Evolutionary conservation across 2,113 vertebrate genomes (phyloP), one percentile per base, ranked within the genome.

Genomic region (Turdus rufiventris): DNA sequence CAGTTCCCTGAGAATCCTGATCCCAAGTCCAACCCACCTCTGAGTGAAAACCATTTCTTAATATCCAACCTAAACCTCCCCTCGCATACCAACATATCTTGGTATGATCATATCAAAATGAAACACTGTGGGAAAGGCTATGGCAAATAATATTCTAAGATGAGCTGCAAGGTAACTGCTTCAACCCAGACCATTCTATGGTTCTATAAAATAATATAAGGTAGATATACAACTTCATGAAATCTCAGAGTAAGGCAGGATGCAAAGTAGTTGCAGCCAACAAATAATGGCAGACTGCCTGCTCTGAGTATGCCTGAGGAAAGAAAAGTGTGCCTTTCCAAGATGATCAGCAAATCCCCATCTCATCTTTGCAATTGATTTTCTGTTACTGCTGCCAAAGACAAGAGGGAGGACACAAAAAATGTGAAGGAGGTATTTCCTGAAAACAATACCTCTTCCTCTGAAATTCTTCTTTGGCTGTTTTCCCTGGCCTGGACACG

Each of bases 351-450:
- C 61, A 94, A 95, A 92, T 81, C 68, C 45, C 24, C 34, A 74
- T 21, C 54, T 89, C 81, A 47, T 62, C 87, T 86, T 34, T 87
- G 73, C 43, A 84, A 47, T 2, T 36, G 34, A 6, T 9, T 74
- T 94, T 82, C 38, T 70, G 72, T 65, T 75, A 29, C 53, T 86
- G 18, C 56, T 91, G 72, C 72, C 94, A 94, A 92, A 77, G n/a
- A 45, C 28, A 50, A 54, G 63, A 76, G 28, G 40, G 33, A 94
- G 18, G 19, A 71, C 47, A 89, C 47, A 58, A 86, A 77, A 61
- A 47, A 83, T 0, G 6, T n/a, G 56, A 74, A 91, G 56, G 47
- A 86, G 18, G 12, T 34, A 70, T 80, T 91, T 94, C 67, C 76
- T 8, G 0, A 54, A 31, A 84, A 80, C 51, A 89, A 86, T 61